phyloP scores from a whole-genome alignment of 2,888 invertebrate genomes.

The Mamestra brassicae region DNA sequence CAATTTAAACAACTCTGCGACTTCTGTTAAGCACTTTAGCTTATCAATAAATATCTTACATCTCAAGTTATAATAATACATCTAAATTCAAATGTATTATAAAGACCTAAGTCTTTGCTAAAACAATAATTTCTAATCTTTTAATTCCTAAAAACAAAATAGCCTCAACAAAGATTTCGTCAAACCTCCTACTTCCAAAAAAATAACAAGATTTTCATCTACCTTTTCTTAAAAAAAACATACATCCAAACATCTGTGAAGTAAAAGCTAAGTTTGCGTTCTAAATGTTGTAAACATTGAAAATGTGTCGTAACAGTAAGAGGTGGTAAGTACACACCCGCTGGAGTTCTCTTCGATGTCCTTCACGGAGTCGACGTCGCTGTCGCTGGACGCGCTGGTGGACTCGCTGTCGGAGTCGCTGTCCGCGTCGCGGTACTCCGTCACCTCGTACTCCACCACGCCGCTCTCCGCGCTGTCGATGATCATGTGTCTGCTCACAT shows the following conservation, averaged over 20 bases:
- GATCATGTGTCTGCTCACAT: conserved; percentile 85
- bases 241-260: conserved; percentile 14
- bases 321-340: conserved; percentile 76
- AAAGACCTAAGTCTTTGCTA: background rate
- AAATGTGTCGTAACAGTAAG: conserved; percentile 4
- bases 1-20: background rate
- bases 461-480: conserved; percentile 86
- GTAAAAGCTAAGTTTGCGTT: background rate
- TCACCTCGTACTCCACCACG: conserved; percentile 86
- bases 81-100: background rate
- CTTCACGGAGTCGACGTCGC: conserved; percentile 86
- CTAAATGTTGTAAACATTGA: background rate
- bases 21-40: background rate
- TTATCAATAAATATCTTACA: conserved; percentile 11
- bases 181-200: conserved; percentile 19
- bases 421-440: conserved; percentile 84
- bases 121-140: conserved; percentile 19
- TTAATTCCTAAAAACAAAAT: no score
- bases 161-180: conserved; percentile 8
- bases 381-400: conserved; percentile 83
- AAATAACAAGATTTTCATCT: background rate
- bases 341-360: conserved; percentile 86
- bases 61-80: background rate
- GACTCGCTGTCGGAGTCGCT: conserved; percentile 79
- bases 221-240: background rate